Conservation (phyloP, 1,140 invertebrate genomes). For the Forficula auricularia region DNA sequence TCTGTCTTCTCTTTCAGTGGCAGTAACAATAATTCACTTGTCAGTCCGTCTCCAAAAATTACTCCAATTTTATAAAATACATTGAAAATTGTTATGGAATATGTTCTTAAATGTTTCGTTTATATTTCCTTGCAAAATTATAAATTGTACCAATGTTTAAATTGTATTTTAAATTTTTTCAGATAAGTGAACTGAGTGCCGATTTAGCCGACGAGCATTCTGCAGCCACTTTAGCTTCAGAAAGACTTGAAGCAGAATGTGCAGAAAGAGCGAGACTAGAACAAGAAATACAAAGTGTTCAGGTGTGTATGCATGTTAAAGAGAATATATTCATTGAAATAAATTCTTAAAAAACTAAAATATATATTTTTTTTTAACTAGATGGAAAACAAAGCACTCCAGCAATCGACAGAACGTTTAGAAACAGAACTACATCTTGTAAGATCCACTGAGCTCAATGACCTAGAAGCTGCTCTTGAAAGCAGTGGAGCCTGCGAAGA, state of each 20-base stretch:
- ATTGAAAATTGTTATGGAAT: no score
- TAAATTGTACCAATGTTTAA: no score
- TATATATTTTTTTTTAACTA: constrained; percentile 7
- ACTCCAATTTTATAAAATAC: no score
- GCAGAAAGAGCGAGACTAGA: constrained; percentile 61
- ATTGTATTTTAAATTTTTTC: no score
- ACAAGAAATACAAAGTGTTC: constrained; percentile 65
- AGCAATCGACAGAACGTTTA: constrained; percentile 59
- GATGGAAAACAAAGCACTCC: constrained; percentile 50
- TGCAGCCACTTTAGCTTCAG: constrained; percentile 67
- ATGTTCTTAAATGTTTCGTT: no score
- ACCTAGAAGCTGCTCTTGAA: constrained; percentile 28
- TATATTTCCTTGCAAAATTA: no score
- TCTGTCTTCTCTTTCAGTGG: no score
- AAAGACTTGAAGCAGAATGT: constrained; percentile 74
- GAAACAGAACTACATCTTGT: constrained; percentile 74
- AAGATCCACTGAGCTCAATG: constrained; percentile 46
- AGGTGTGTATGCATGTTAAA: constrained; percentile 23
- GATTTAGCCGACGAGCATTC: constrained; percentile 83
- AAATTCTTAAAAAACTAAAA: background rate
- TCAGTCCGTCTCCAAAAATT: no score
- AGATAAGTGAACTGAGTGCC: constrained; percentile 79
- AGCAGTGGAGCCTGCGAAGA: constrained; percentile 1
- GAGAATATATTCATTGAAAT: no score
- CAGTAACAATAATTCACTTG: no score